Evolutionary conservation across 23 tunicate genomes (phyloP), one percentile per base, ranked within the genome.

Genomic region (Trididemnum clinides): DNA sequence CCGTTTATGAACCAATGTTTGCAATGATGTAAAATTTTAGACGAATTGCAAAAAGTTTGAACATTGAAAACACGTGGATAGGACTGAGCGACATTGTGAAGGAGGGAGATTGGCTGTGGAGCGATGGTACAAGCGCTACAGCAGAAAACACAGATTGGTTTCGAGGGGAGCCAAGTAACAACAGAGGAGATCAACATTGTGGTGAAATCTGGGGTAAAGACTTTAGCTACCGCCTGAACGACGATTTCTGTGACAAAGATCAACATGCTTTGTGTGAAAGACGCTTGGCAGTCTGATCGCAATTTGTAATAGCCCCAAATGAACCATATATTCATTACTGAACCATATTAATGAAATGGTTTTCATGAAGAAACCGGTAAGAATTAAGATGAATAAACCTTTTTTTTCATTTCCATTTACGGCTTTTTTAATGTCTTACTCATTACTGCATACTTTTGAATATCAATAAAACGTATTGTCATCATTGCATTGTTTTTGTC

Each of bases 101-200:
- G 25, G 81, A 74, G 28, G 81, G 81, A 7, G 27, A 23, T 23
- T 74, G 81, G 81, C 30, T 3, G 18, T 74, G 81, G 81, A 10
- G 37, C 25, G 81, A 74, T 39, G 58, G 58, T 2, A 39, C 57
- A 7, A 19, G 18, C 20, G 28, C 81, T 7, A 39, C 58, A 7
- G 15, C 5, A 5, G 28, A 74, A n/a, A 74, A 74, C 25, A 39
- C 58, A 5, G 30, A 74, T 22, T 74, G 81, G 81, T 74, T 74
- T 74, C 57, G 34, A 2, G 81, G 81, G 2, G 81, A 74, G 38
- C 81, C 81, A 10, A 74, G 81, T 58, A 74, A 74, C 58, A 74
- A 28, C 25, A 26, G 58, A 39, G 58, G 81, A 39, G 38, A 74
- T 74, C 81, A 74, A 74, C 58, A 74, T 25, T 74, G 81, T 25